Evolutionary conservation across 2,797 vertebrate species (phyloP), one percentile per base, ranked within the genome.

Genomic region (Tarsius wallacei): DNA sequence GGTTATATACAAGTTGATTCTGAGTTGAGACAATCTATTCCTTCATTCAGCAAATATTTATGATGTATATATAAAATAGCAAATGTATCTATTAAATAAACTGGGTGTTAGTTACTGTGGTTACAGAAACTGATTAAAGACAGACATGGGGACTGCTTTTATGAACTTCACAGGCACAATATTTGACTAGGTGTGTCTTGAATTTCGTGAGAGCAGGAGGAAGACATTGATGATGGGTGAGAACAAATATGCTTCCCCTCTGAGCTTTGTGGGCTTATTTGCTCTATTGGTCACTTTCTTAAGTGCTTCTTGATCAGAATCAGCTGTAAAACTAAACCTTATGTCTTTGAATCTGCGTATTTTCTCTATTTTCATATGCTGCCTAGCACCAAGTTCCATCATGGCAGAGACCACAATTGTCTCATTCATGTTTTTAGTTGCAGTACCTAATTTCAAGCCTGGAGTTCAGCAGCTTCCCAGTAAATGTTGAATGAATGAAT

Each of bases 11-110:
- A 24, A 61, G n/a, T 47, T 70, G 12, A 36, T 26, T 42, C 36
- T 61, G 64, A 81, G 57, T 6, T 42, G 7, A 89, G 22, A 68
- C 6, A 12, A 64, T 49, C 57, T 0, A 42, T 55, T 61, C 26
- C n/a, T 90, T 95, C 16, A 17, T 36, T 86, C 6, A 28, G 31
- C n/a, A 89, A 83, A 73, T 90, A 74, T 59, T 71, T 53, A 85
- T 16, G 28, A 2, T 87, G 36, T 71, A 11, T 10, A 57, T 11
- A 28, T 42, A 10, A 71, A 88, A 77, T 64, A 4, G 16, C 24
- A 93, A 16, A 21, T 3, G 0, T 36, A 61, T 24, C 24, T 71
- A 49, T 36, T 28, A 53, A 51, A 76, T 42, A 59, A 73, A 42
- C 49, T 28, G 57, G 21, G 8, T 31, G 13, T 13, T 28, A 83